Conservation (phyloP, 2,888 invertebrate species). For the Acrobeloides nanus region DNA sequence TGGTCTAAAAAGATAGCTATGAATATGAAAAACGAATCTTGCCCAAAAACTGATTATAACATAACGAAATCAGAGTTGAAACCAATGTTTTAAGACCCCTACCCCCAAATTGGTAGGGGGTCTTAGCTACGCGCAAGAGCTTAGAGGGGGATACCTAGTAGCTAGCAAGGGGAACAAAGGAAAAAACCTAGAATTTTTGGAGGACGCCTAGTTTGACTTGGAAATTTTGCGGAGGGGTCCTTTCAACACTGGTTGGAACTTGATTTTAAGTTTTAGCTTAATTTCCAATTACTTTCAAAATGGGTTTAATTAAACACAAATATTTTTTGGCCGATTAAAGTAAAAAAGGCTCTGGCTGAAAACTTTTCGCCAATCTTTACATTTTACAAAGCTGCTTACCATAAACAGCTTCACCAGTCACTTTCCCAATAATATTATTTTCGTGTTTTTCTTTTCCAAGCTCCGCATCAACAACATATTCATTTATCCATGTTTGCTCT, state of each 20-base stretch:
- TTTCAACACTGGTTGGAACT: too few relatives aligned
- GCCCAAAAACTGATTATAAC: too few relatives aligned
- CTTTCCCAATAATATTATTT: conserved; percentile 25
- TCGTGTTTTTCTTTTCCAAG: conserved; percentile 32
- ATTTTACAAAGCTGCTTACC: conserved; percentile 17
- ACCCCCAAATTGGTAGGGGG: too few relatives aligned
- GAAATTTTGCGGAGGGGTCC: too few relatives aligned
- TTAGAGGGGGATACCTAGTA: not conserved
- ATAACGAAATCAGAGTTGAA: too few relatives aligned
- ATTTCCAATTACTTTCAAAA: not conserved
- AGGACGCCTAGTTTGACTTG: too few relatives aligned
- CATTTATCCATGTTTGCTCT: conserved; percentile 37
- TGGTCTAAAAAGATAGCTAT: conserved; percentile 57
- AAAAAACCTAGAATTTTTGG: too few relatives aligned
- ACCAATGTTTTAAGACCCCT: too few relatives aligned
- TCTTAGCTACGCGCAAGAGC: too few relatives aligned
- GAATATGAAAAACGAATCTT: too few relatives aligned
- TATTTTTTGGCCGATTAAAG: not conserved
- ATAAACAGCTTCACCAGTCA: conserved; percentile 20
- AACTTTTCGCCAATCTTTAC: not conserved
- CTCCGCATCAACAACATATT: conserved; percentile 36
- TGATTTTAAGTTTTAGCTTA: not conserved
- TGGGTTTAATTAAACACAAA: not conserved
- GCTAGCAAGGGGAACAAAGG: not conserved
- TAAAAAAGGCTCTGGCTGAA: not conserved